phyloP scores from a whole-genome alignment of 2,113 vertebrate species.

The Nicator chloris region DNA sequence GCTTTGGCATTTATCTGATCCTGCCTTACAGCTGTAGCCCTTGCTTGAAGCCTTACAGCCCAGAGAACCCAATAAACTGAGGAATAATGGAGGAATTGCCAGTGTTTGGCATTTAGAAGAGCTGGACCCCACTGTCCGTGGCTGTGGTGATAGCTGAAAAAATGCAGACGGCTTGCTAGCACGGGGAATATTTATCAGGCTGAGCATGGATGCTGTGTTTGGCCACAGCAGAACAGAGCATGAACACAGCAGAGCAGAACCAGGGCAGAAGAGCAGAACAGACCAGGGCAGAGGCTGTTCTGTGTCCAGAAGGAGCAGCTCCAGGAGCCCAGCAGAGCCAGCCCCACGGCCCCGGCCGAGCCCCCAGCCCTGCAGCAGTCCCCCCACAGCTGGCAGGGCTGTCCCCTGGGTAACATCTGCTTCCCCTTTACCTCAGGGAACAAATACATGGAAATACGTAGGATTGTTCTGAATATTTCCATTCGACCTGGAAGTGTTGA shows the following conservation, averaged over 20 bases:
- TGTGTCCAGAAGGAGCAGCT: background rate
- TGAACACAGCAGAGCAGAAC: too few species aligned
- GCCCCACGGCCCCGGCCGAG: accelerated
- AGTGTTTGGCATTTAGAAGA: background rate
- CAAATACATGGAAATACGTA: background rate
- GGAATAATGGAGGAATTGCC: background rate
- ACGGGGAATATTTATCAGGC: background rate
- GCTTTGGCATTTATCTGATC: background rate
- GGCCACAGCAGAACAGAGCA: background rate
- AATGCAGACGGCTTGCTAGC: background rate
- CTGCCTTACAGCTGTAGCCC: background rate
- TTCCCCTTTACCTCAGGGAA: background rate
- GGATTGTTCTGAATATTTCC: constrained; percentile 32
- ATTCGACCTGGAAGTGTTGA: constrained; percentile 25
- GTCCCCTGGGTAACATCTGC: background rate
- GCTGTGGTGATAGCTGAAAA: background rate
- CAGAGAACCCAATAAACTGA: background rate
- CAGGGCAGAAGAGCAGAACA: too few species aligned
- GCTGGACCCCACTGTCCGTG: background rate
- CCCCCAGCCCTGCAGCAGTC: background rate
- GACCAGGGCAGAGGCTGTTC: background rate
- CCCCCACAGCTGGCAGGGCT: background rate
- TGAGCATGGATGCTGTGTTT: background rate
- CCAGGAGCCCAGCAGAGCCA: background rate
- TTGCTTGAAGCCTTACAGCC: background rate